Percentiles rank a stretch among this genome's conserved stretches.
These are phyloP conservation scores for Ophiothrix spiculata DNA, from an alignment of 35 echinoderm and acorn worm genomes.

Conservation along the genomic window DNA sequence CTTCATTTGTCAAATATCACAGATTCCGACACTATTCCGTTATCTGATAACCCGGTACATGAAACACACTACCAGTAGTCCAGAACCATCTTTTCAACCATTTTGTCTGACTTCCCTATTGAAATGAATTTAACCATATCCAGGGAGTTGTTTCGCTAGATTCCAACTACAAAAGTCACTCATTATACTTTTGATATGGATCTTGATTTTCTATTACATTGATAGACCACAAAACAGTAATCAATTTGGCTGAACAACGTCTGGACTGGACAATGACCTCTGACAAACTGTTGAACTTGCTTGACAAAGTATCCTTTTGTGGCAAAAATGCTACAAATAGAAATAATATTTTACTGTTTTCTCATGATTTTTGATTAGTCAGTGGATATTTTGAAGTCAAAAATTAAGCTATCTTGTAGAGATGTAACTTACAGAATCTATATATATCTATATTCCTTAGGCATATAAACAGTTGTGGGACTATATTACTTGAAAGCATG, in stretches of 20 bases:
- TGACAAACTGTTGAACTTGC: background rate
- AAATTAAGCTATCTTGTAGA: background rate
- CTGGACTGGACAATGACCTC: background rate
- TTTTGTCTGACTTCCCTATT: background rate
- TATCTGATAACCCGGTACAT: too few species aligned
- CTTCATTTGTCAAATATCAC: too few species aligned
- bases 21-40: too few species aligned
- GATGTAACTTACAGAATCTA: background rate
- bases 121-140: background rate
- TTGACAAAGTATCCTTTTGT: background rate
- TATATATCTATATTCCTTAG: too few species aligned
- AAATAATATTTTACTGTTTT: background rate
- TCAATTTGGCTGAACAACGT: too few species aligned
- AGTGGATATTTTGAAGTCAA: background rate
- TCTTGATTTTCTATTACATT: background rate
- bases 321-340: background rate
- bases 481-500: too few species aligned
- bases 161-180: background rate
- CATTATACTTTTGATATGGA: background rate
- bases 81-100: background rate
- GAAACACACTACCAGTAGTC: constrained; percentile 1
- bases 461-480: too few species aligned
- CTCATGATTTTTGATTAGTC: background rate
- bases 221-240: background rate
- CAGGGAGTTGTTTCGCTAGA: background rate